A percentile compares a stretch with the other conserved stretches of the same genome.
Conservation (phyloP, 2,888 invertebrate species). For the Cepaea hortensis region DNA sequence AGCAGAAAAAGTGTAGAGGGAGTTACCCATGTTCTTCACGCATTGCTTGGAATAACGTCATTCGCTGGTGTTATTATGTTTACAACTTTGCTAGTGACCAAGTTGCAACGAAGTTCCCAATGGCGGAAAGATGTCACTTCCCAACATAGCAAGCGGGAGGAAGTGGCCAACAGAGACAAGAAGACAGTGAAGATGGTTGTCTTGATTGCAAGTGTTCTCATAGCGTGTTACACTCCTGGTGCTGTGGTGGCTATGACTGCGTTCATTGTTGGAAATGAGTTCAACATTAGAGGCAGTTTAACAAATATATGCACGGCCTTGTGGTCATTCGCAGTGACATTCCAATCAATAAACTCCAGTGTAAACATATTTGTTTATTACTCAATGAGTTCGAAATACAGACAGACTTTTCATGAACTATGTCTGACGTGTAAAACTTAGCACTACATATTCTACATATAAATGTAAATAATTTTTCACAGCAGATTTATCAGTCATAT, state of each 20-base stretch:
- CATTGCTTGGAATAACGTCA: not conserved
- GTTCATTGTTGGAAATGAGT: not conserved
- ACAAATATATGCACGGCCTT: not conserved
- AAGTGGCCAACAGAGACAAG: not conserved
- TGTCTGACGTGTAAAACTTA: too few species aligned
- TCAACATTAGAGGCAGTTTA: not conserved
- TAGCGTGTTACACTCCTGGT: not conserved
- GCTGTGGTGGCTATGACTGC: not conserved
- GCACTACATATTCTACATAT: too few species aligned
- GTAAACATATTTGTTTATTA: not conserved
- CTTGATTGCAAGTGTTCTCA: not conserved
- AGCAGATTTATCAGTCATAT: too few species aligned
- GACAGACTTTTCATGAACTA: not conserved
- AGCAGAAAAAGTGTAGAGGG: not conserved
- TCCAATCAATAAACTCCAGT: not conserved
- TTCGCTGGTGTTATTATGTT: not conserved
- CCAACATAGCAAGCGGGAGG: not conserved
- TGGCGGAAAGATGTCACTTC: not conserved
- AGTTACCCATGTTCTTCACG: not conserved
- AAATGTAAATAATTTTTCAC: too few species aligned
- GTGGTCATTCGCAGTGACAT: not conserved
- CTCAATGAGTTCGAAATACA: not conserved
- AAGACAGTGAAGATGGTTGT: not conserved
- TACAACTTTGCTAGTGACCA: not conserved
- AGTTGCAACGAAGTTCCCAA: not conserved